Conservation (phyloP, 1,140 invertebrate species). For the Drosophila lacteicornis region DNA sequence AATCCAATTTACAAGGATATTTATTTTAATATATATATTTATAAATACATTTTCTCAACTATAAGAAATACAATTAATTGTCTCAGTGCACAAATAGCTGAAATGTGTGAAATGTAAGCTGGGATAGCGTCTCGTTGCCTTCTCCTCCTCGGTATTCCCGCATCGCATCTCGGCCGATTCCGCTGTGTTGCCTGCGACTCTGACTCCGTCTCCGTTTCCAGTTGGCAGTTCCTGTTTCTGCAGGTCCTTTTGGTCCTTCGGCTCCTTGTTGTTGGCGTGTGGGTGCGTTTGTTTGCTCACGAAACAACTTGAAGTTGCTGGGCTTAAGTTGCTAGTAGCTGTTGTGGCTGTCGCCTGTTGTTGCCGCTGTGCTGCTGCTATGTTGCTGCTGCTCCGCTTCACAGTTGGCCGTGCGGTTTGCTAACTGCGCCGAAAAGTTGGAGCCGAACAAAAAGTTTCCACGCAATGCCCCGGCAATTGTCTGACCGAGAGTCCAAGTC, state of each 20-base stretch:
- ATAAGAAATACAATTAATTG: not conserved
- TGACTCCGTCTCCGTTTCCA: slow-evolving; percentile 23
- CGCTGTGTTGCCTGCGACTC: slow-evolving; percentile 9
- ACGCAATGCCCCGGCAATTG: slow-evolving; percentile 59
- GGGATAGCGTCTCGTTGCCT: slow-evolving; percentile 16
- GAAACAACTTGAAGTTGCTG: slow-evolving; percentile 77
- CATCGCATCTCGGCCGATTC: slow-evolving; percentile 24
- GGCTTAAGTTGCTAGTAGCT: slow-evolving; percentile 77
- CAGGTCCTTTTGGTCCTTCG: slow-evolving; percentile 12
- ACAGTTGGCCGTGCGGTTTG: slow-evolving; percentile 75
- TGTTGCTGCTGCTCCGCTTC: slow-evolving; percentile 48
- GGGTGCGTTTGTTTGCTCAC: slow-evolving; percentile 76
- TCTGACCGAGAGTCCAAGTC: slow-evolving; percentile 54
- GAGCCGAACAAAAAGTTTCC: slow-evolving; percentile 55
- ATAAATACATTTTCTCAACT: not conserved
- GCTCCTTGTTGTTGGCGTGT: slow-evolving; percentile 50
- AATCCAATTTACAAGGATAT: no score
- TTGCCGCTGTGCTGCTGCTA: slow-evolving; percentile 20
- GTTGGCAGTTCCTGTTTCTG: slow-evolving; percentile 38
- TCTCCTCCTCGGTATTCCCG: slow-evolving; percentile 1
- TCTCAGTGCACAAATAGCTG: slow-evolving; percentile 13
- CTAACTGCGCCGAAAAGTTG: slow-evolving; percentile 71
- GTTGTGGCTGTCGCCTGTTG: slow-evolving; percentile 66
- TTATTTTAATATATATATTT: no score
- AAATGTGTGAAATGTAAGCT: slow-evolving; percentile 58